Base-by-base conservation (phyloP, 1,140 invertebrate species). In the Nomia melanderi region DNA sequence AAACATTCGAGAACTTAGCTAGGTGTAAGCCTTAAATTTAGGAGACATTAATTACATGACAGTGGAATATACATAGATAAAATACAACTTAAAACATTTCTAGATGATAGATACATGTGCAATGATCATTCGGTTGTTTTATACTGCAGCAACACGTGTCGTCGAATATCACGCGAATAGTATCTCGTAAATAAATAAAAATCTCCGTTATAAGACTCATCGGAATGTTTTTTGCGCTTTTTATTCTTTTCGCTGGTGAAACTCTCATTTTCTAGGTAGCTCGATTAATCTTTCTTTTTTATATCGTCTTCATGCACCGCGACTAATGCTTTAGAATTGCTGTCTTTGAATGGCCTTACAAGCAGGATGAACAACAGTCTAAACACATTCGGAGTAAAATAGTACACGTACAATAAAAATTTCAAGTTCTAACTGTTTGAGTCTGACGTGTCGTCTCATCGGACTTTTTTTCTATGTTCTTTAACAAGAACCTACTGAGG, bases 371-470 rank as follows among this genome's bases (percentile, higher is more conserved):
- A 76, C 65, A 60, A 79, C 47, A 56, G 17, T 6, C 53, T 72
- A 59, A 69, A 71, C 60, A 71, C 72, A 75, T 31, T 59, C 33
- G 39, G 65, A 76, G 75, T 77, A 69, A 67, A 71, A 81, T 70
- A 60, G 59, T 65, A 57, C 69, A 76, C 59, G 44, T 85, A 84
- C 47, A 84, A 88, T 83, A 86, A 81, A 86, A 87, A 89, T 89
- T n/a, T 88, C 89, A 89, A 89, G 88, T 87, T 86, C 86, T 88
- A 89, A 87, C 86, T 87, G 80, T 82, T 84, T 59, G 80, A 84
- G 79, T 83, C 74, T 87, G 72, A 82, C 70, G 69, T 84, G 71
- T 33, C 63, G 29, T 67, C 54, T 23, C 56, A 50, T 60, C 64
- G 39, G 54, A 75, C 64, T 47, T 65, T 17, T n/a, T n/a, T 14